These are phyloP conservation scores for Panthera leo DNA, from an alignment of 2,113 vertebrate genomes.

Conservation along the genomic window DNA sequence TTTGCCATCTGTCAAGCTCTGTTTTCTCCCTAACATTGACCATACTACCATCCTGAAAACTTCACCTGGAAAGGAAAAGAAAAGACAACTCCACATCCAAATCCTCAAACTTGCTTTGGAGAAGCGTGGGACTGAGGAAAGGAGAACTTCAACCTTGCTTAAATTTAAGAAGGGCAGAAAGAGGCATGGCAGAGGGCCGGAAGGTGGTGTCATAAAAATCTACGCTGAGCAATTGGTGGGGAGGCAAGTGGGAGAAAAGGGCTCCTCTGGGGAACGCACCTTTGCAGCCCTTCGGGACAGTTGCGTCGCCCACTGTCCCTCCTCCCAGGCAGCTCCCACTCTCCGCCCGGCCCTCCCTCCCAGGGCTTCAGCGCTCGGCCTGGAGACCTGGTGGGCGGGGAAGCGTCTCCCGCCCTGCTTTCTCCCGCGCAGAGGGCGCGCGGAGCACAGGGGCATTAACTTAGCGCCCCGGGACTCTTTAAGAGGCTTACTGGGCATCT, in stretches of 20 bases:
- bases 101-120: background rate
- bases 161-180: background rate
- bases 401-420: background rate
- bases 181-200: background rate
- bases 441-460: background rate
- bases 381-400: slow-evolving; percentile 26
- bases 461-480: background rate
- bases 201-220: background rate
- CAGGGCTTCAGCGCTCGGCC: accelerated
- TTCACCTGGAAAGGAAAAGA: background rate
- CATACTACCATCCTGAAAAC: background rate
- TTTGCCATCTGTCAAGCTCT: background rate
- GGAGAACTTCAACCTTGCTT: background rate
- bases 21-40: background rate
- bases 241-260: background rate
- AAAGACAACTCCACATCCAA: background rate
- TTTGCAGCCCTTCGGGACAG: background rate
- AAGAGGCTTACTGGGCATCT: background rate
- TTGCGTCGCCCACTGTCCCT: accelerated
- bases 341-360: background rate
- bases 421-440: background rate
- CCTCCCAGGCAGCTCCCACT: background rate
- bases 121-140: background rate
- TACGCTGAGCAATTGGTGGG: background rate
- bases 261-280: background rate